Percentiles rank a stretch among this genome's conserved stretches.
Conservation (phyloP, 2,797 vertebrate species). For the Bucorvus abyssinicus region DNA sequence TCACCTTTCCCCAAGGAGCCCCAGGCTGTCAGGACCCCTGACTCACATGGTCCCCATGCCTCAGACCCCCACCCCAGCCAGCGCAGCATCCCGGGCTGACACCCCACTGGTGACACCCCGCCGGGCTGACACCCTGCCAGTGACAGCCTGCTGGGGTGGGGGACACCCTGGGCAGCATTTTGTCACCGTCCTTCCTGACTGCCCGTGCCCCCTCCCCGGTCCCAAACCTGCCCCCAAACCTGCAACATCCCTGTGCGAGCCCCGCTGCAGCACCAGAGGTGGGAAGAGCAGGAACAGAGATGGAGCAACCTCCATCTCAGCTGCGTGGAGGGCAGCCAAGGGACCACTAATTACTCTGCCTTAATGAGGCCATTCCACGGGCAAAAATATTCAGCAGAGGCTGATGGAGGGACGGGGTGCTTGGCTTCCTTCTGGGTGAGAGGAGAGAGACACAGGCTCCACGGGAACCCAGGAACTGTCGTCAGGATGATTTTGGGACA, state of each 20-base stretch:
- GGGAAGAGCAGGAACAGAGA: background rate
- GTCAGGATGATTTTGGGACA: background rate
- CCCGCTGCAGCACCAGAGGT: background rate
- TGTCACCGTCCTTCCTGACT: background rate
- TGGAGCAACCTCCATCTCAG: background rate
- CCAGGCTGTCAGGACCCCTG: fast-evolving
- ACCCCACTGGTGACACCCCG: background rate
- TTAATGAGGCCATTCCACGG: slow-evolving; percentile 37
- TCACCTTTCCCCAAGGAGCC: background rate
- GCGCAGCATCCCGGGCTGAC: background rate
- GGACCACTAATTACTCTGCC: slow-evolving; percentile 41
- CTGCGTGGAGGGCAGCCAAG: slow-evolving; percentile 52
- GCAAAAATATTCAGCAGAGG: slow-evolving; percentile 2
- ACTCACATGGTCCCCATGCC: background rate
- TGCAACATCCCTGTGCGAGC: fast-evolving
- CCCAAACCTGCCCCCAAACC: background rate
- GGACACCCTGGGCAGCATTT: background rate
- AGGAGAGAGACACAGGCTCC: background rate
- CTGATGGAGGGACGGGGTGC: background rate
- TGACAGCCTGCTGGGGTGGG: background rate
- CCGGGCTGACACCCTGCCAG: background rate
- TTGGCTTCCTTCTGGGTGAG: slow-evolving; percentile 28
- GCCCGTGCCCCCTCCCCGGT: fast-evolving
- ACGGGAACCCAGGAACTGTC: fast-evolving
- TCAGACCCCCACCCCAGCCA: background rate